Evolutionary conservation across 2,113 vertebrate genomes (phyloP).

Genomic region (Gymnorhina tibicen): DNA sequence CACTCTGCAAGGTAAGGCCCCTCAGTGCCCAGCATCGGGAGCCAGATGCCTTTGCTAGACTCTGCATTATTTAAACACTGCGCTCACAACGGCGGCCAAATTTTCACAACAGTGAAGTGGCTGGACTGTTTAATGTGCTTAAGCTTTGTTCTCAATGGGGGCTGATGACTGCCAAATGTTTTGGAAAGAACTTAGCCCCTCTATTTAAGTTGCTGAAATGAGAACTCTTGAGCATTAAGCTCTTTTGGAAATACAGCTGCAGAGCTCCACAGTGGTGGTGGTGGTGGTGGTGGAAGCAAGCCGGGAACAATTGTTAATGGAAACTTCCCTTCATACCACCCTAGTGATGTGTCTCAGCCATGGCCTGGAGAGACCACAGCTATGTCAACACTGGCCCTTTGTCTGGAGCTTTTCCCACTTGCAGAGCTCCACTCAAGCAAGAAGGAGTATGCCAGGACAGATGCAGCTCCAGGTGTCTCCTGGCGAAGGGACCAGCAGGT

Average conservation of each 20-base stretch:
- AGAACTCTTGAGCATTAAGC: constrained; percentile 16
- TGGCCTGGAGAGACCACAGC: constrained; percentile 5
- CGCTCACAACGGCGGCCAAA: background rate
- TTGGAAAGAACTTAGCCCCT: constrained; percentile 27
- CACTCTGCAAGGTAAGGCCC: background rate
- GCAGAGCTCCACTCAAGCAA: background rate
- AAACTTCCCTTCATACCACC: constrained; percentile 57
- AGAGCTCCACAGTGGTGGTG: background rate
- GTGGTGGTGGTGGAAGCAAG: background rate
- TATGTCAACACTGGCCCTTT: constrained; percentile 44
- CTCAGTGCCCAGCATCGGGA: background rate
- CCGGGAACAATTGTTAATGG: constrained; percentile 47
- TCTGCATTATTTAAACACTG: background rate
- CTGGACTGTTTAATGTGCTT: background rate
- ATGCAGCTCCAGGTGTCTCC: background rate
- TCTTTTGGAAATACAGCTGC: constrained; percentile 41
- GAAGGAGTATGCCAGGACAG: background rate
- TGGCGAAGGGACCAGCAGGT: background rate
- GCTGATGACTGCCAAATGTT: background rate
- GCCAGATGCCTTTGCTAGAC: background rate
- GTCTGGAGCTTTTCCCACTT: background rate
- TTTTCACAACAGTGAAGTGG: background rate
- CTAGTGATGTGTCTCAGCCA: constrained; percentile 14
- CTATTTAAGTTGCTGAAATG: constrained; percentile 3
- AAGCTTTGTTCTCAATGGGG: constrained; percentile 31